Base-by-base conservation (phyloP, 2,113 vertebrate genomes). In the Macaca nemestrina region DNA sequence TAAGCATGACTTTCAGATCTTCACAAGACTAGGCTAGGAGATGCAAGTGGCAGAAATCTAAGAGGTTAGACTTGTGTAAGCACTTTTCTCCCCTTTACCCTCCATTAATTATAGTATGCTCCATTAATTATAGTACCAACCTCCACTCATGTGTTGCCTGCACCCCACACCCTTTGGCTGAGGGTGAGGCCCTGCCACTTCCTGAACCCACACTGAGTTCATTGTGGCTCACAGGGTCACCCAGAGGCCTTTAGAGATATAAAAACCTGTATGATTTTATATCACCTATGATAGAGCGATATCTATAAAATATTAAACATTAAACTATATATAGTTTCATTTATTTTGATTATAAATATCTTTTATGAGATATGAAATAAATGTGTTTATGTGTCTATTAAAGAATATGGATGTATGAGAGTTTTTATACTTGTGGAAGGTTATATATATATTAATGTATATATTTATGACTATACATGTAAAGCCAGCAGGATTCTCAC, bases 71-170 rank as follows among this genome's bases (percentile, higher is more conserved):
- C 57, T 17, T 79, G 70, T 17, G 30, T 3, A 11, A 72, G 5
- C 11, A 61, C 10, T 35, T 48, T 76, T 70, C 6, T 38, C 16
- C 8, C 5, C 59, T 80, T 89, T 59, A 40, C 6, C 9, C 50
- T 68, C 3, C 9, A 3, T 75, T 6, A 16, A 43, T 25, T 3
- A 32, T 25, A 8, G 1, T 1, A 6, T 18, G 22, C 50, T 67
- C 4, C 9, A 1, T 75, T 23, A 27, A 43, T 25, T 4, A 25
- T 32, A 8, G 1, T 2, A 6, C 18, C 30, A 38, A 0, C 23
- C 17, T 14, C 45, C 43, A 67, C 11, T 61, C 13, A 35, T 30
- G 30, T 14, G 1, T 9, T 30, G 22, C 25, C 50, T 67, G 67
- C 14, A 17, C 1, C 35, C 6, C 61, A 43, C 25, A 35, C 27